Base-by-base conservation (phyloP, 2,113 vertebrate genomes). In the Pyrgilauda ruficollis region DNA sequence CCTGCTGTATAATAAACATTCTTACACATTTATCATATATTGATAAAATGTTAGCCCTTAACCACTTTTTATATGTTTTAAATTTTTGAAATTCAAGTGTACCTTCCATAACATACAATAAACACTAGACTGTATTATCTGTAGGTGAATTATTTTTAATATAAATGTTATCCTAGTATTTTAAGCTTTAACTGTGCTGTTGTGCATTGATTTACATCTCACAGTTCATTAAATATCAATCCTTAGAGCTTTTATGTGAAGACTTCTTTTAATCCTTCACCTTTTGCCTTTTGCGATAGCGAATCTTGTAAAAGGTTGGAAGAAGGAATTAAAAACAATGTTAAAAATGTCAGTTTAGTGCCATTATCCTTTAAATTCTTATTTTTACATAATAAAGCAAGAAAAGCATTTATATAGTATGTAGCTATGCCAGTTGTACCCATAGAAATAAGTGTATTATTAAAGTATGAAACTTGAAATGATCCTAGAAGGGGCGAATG, bases 31-130 rank as follows among this genome's bases (percentile, higher is more conserved):
- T 98, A 98, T 98, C 98, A 98, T 97, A 96, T 98, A 98, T 98
- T 98, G 98, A 99, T 98, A 98, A 98, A 97, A 98, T 98, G 98
- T 98, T 98, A 97, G 97, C 97, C 98, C 98, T 97, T 98, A 98
- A 98, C 97, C 98, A 98, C 98, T 98, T 99, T 99, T 99, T 99
- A 98, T 99, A 98, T 99, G 98, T 99, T 99, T 98, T 98, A 98
- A 98, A 98, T 97, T 98, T 99, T 98, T 98, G 98, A 98, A 98
- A 98, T 98, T 98, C 98, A 98, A 97, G 98, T 99, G 98, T 99
- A 98, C 97, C 98, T 99, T 98, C 98, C 98, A 98, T 98, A 98
- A 98, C 98, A 98, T 98, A 98, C 97, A 99, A 99, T 99, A 99
- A 99, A 99, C 98, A 98, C 98, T 98, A 98, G 97, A 98, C 98